Percentiles rank a stretch among this genome's conserved stretches.
These are phyloP conservation scores for Rhipidura dahli DNA, from an alignment of 2,113 vertebrate species.

Conservation along the genomic window DNA sequence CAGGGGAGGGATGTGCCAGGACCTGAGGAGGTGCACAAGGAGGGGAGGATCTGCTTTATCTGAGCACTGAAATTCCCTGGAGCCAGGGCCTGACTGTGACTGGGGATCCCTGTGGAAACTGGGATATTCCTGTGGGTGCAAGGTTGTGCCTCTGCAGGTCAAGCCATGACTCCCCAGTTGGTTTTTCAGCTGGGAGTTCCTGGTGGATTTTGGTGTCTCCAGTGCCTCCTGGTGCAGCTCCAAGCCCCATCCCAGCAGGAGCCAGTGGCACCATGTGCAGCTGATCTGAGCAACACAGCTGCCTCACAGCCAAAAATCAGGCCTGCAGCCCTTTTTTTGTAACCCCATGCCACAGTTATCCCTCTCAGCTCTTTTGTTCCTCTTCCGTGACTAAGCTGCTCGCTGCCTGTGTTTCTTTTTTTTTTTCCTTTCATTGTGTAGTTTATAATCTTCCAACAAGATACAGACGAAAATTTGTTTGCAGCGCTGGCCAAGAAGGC, in stretches of 20 bases:
- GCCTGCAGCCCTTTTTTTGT: background rate
- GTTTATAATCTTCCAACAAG: conserved; percentile 43
- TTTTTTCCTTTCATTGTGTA: background rate
- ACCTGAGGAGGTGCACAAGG: background rate
- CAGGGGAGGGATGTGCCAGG: background rate
- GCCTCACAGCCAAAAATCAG: background rate
- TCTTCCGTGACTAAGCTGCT: conserved; percentile 38
- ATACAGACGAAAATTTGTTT: conserved; percentile 43
- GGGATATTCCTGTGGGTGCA: background rate
- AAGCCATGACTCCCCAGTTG: background rate
- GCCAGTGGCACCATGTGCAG: background rate
- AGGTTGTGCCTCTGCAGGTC: fast-evolving
- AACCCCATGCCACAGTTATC: background rate
- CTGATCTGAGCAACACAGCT: background rate
- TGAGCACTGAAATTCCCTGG: background rate
- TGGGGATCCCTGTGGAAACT: background rate
- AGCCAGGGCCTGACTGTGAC: background rate
- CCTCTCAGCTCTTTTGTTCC: conserved; percentile 33
- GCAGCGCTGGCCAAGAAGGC: conserved; percentile 31
- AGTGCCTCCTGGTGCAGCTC: background rate
- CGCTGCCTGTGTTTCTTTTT: background rate
- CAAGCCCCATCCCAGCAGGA: background rate
- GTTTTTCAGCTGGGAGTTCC: background rate
- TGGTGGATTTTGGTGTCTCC: background rate
- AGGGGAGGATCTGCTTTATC: background rate